Evolutionary conservation across 2,113 vertebrate species (phyloP).

Genomic region (Typhlomys cinereus): DNA sequence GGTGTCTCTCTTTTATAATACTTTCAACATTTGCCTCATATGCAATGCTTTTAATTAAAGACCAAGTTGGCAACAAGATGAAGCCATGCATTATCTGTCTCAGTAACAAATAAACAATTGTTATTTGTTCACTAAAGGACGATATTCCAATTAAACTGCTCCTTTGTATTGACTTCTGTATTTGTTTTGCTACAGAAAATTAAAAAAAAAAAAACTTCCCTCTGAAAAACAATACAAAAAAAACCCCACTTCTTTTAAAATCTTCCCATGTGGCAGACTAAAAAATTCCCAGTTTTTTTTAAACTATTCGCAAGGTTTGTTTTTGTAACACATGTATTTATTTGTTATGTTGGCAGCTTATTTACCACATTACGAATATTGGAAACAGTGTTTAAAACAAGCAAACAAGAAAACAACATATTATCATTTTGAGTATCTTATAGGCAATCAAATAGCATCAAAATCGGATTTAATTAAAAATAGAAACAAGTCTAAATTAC

Average conservation of each 20-base stretch:
- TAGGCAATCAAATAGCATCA: background rate
- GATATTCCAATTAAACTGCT: background rate
- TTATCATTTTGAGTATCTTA: background rate
- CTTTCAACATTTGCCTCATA: background rate
- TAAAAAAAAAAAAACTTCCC: background rate
- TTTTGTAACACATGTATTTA: background rate
- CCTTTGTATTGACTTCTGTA: background rate
- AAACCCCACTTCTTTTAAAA: background rate
- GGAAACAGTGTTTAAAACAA: background rate
- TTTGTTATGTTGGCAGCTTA: background rate
- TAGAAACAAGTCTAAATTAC: background rate
- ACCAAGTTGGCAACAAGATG: background rate
- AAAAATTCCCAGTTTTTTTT: background rate
- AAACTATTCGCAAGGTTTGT: background rate
- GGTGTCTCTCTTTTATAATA: background rate
- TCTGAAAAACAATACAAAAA: background rate
- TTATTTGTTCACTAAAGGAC: slow-evolving; percentile 23
- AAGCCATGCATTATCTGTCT: background rate
- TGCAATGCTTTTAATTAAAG: background rate
- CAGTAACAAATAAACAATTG: background rate
- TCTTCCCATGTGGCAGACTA: background rate
- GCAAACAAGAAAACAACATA: background rate
- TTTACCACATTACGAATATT: background rate
- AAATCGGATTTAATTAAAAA: background rate
- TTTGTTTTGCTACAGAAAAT: background rate